phyloP scores from a whole-genome alignment of 2,888 invertebrate genomes.

The Heliconius ismenius region DNA sequence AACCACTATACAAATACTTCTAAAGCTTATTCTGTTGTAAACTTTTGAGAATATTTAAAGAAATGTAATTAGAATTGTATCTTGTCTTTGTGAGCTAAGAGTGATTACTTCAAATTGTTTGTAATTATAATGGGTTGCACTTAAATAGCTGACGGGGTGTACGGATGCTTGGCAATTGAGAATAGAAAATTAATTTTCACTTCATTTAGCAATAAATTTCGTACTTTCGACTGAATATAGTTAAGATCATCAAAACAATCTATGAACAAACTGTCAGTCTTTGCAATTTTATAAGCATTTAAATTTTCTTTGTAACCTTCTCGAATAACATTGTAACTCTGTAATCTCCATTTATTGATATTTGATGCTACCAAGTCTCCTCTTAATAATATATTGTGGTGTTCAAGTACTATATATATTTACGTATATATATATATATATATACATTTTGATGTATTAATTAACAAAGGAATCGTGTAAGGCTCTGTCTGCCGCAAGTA shows the following conservation, averaged over 20 bases:
- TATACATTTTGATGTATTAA: constrained; percentile 34
- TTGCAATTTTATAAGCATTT: constrained; percentile 75
- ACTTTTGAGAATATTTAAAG: constrained; percentile 35
- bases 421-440: too few species aligned
- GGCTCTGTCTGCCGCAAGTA: constrained; percentile 38
- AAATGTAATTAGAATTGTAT: constrained; percentile 16
- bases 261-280: constrained; percentile 54
- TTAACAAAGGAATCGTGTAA: constrained; percentile 20
- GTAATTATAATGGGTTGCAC: constrained; percentile 9
- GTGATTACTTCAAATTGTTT: not conserved
- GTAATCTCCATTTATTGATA: constrained; percentile 22
- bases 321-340: constrained; percentile 27
- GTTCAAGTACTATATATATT: constrained; percentile 34
- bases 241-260: constrained; percentile 63
- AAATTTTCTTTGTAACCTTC: constrained; percentile 53
- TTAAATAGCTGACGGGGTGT: constrained; percentile 30
- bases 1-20: constrained; percentile 43
- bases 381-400: constrained; percentile 36
- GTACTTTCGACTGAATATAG: constrained; percentile 74
- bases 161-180: constrained; percentile 35
- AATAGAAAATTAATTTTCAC: constrained; percentile 50
- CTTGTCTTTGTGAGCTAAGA: constrained; percentile 23
- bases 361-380: constrained; percentile 21
- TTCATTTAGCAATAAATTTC: constrained; percentile 65
- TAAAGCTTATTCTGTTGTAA: constrained; percentile 36